Percentiles rank a stretch among this genome's conserved stretches.
Conservation (phyloP, 2,113 vertebrate species). For the Falcunculus frontatus region DNA sequence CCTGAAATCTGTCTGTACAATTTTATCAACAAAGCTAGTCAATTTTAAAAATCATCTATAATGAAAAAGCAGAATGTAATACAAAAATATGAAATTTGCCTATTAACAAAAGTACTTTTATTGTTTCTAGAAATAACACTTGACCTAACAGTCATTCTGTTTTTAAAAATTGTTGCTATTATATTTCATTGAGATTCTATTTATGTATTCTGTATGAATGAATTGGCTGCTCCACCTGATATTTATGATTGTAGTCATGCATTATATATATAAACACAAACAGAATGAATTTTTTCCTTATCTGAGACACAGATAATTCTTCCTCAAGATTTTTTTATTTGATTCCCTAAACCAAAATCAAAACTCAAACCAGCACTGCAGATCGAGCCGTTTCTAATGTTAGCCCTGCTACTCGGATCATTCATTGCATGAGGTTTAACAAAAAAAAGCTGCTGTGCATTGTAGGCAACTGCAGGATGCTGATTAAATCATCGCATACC, state of each 20-base stretch:
- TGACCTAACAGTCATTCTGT: not conserved
- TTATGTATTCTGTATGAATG: not conserved
- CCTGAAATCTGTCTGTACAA: not conserved
- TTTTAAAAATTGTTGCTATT: not conserved
- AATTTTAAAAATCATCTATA: not conserved
- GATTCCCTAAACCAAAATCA: conserved; percentile 6
- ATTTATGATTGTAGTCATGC: not conserved
- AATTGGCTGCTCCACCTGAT: conserved; percentile 26
- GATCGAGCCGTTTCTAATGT: not conserved
- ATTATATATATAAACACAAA: not conserved
- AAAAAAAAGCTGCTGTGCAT: not conserved
- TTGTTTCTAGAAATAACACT: not conserved
- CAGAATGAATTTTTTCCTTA: not conserved
- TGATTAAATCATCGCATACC: not conserved
- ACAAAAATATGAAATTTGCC: not conserved
- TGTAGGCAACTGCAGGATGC: not conserved
- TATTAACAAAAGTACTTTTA: not conserved
- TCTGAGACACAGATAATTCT: not conserved
- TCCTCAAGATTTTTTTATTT: conserved; percentile 6
- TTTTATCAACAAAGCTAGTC: not conserved
- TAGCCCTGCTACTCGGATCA: not conserved
- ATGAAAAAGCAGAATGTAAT: not conserved
- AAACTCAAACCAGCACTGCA: conserved; percentile 8
- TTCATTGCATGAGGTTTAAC: not conserved
- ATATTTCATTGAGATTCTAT: not conserved